A percentile compares a stretch with the other conserved stretches of the same genome.
These are phyloP conservation scores for Phrixothrix hirtus DNA, from an alignment of 2,888 invertebrate genomes.

Conservation along the genomic window DNA sequence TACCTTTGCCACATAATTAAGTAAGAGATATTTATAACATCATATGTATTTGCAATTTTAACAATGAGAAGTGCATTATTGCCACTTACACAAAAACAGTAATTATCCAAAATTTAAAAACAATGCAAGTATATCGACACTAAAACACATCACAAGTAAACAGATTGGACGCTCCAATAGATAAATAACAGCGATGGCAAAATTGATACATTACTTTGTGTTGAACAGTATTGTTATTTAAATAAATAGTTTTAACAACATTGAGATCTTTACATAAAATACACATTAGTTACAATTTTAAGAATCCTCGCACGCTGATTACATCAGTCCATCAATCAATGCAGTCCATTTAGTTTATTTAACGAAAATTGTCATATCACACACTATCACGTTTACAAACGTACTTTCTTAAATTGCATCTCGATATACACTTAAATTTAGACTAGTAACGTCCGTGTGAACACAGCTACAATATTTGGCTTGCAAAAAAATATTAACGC, in stretches of 20 bases:
- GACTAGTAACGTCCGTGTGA: conserved; percentile 37
- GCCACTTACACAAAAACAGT: conserved; percentile 40
- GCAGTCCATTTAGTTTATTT: conserved; percentile 8
- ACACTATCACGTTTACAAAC: conserved; percentile 52
- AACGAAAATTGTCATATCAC: conserved; percentile 47
- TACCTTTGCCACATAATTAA: conserved; percentile 20
- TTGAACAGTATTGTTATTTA: conserved; percentile 26
- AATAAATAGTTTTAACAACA: conserved; percentile 40
- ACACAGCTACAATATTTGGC: conserved; percentile 37
- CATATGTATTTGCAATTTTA: conserved; percentile 30
- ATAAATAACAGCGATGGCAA: conserved; percentile 24
- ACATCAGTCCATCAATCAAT: conserved; percentile 14
- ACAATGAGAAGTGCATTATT: conserved; percentile 40
- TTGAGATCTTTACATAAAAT: conserved; percentile 48
- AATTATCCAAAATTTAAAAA: conserved; percentile 16
- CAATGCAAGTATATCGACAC: conserved; percentile 22
- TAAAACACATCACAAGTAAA: conserved; percentile 30
- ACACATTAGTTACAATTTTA: conserved; percentile 35
- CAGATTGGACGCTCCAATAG: conserved; percentile 19
- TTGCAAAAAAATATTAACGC: conserved; percentile 12
- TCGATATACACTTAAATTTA: conserved; percentile 30
- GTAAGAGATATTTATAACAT: conserved; percentile 9
- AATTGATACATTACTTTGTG: conserved; percentile 10
- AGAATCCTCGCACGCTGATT: conserved; percentile 23
- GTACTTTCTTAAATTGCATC: conserved; percentile 14